phyloP scores from a whole-genome alignment of 2,888 invertebrate species.

The Himalopsyche tibetana region DNA sequence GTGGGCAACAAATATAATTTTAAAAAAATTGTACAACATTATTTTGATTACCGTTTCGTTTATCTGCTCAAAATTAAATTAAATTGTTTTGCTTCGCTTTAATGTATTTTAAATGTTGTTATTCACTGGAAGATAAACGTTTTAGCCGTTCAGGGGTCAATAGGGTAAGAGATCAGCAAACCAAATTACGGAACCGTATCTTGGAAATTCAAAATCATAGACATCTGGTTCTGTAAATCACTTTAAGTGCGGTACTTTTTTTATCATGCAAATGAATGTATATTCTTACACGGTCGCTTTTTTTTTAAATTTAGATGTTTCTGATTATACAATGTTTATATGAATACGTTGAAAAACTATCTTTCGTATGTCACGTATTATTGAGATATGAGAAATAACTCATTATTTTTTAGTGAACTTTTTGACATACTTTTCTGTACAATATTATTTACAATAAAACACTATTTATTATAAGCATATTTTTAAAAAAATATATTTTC shows the following conservation, averaged over 20 bases:
- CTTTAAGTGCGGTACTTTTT: neutral
- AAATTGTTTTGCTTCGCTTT: neutral
- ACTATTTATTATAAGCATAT: too few relatives aligned
- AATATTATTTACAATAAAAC: too few relatives aligned
- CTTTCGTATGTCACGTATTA: too few relatives aligned
- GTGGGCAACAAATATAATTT: too few relatives aligned
- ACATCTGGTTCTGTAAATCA: neutral
- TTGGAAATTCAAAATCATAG: neutral
- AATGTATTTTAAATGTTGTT: neutral
- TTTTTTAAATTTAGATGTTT: neutral
- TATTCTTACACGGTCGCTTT: neutral
- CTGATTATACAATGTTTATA: neutral
- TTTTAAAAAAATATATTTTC: too few relatives aligned
- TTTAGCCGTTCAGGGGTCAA: conserved; percentile 28
- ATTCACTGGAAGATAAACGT: conserved; percentile 14
- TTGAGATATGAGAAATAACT: too few relatives aligned
- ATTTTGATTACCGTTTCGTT: neutral
- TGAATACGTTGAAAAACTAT: neutral
- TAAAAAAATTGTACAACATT: neutral
- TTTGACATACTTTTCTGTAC: too few relatives aligned
- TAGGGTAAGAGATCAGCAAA: conserved; percentile 16
- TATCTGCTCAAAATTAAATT: neutral
- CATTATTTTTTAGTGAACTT: too few relatives aligned
- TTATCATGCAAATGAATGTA: conserved; percentile 5
- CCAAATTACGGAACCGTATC: neutral